These are phyloP conservation scores for Arenicola marina DNA, from an alignment of 2,888 invertebrate genomes.

Conservation along the genomic window DNA sequence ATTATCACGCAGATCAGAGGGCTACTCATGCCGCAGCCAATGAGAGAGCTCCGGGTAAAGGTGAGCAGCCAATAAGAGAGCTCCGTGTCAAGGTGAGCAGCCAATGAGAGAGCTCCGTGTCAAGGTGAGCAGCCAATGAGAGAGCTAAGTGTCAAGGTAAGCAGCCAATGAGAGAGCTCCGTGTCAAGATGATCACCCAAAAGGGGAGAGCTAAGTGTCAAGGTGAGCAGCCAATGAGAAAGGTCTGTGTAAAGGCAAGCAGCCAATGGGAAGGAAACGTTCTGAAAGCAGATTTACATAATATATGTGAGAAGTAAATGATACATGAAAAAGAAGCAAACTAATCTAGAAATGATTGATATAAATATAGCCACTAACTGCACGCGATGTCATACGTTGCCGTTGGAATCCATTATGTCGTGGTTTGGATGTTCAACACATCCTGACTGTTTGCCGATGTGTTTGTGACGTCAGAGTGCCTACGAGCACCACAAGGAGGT, in stretches of 20 bases:
- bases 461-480: constrained; percentile 56
- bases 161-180: too few relatives aligned
- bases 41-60: constrained; percentile 96
- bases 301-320: too few relatives aligned
- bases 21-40: constrained; percentile 95
- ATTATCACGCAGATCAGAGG: constrained; percentile 97
- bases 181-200: constrained; percentile 81
- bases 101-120: constrained; percentile 96
- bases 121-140: constrained; percentile 89
- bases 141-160: constrained; percentile 88
- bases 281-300: too few relatives aligned
- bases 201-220: too few relatives aligned
- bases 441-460: background rate
- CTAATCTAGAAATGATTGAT: too few relatives aligned
- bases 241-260: too few relatives aligned
- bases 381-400: too few relatives aligned
- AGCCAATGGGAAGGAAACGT: too few relatives aligned
- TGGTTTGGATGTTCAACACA: background rate
- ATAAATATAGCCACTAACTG: too few relatives aligned
- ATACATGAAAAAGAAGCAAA: too few relatives aligned
- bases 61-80: constrained; percentile 89
- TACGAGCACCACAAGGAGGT: constrained; percentile 95
- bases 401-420: too few relatives aligned
- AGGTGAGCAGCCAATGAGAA: too few relatives aligned
- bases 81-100: constrained; percentile 86